Evolutionary conservation across 64 coral and sea anemone species (phyloP).

Genomic region (Dendronephthya gigantea): DNA sequence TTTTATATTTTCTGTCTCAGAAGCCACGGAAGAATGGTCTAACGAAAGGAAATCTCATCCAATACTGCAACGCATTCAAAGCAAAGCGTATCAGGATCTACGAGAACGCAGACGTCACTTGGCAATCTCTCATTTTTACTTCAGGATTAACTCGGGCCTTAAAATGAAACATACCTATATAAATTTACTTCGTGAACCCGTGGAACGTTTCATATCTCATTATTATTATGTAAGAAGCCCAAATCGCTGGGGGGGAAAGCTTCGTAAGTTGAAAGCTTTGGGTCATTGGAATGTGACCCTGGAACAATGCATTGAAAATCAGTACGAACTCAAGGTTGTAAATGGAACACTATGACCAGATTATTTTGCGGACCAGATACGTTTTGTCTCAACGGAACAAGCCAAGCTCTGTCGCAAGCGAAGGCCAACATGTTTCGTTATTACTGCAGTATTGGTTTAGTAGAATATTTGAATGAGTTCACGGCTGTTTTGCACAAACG

Average conservation of each 20-base stretch:
- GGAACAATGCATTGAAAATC: slow-evolving; percentile 37
- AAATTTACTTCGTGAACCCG: slow-evolving; percentile 44
- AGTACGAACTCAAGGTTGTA: slow-evolving; percentile 48
- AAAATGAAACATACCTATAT: slow-evolving; percentile 42
- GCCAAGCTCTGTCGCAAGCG: slow-evolving; percentile 34
- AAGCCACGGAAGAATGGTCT: background rate
- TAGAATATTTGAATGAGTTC: slow-evolving; percentile 33
- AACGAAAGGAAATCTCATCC: background rate
- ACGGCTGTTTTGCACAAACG: slow-evolving; percentile 38
- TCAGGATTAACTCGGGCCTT: slow-evolving; percentile 41
- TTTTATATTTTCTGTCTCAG: background rate
- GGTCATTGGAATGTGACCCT: slow-evolving; percentile 52
- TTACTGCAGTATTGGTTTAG: slow-evolving; percentile 44
- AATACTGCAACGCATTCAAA: background rate
- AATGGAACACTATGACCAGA: slow-evolving; percentile 50
- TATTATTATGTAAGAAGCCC: slow-evolving; percentile 43
- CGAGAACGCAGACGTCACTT: background rate
- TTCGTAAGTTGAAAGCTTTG: slow-evolving; percentile 21
- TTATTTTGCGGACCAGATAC: slow-evolving; percentile 54
- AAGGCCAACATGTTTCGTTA: slow-evolving; percentile 33
- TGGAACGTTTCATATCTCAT: slow-evolving; percentile 52
- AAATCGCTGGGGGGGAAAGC: slow-evolving; percentile 18
- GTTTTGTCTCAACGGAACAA: slow-evolving; percentile 24
- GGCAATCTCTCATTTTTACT: slow-evolving; percentile 52
- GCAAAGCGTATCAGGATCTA: background rate